Evolutionary conservation across 2,888 invertebrate species (phyloP).

Genomic region (Aphrophora alni): DNA sequence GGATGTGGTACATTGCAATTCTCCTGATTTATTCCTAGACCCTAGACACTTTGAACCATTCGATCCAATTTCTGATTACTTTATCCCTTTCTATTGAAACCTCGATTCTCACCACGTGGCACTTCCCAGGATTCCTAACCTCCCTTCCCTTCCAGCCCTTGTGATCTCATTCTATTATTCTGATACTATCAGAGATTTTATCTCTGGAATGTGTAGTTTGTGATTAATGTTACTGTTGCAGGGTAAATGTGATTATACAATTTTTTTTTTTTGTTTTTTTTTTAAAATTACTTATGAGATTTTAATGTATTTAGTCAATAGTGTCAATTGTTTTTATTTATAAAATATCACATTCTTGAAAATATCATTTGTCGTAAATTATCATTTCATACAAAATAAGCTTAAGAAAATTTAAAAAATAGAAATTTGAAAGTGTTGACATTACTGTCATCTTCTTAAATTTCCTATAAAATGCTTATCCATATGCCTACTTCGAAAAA

Average conservation of each 20-base stretch:
- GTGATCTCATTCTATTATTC: neutral
- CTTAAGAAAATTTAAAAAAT: too few relatives aligned
- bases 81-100: neutral
- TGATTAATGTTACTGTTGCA: neutral
- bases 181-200: neutral
- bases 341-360: too few relatives aligned
- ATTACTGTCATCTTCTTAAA: too few relatives aligned
- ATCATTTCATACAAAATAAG: too few relatives aligned
- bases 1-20: neutral
- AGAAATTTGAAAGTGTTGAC: too few relatives aligned
- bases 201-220: neutral
- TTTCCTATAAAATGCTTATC: too few relatives aligned
- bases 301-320: too few relatives aligned
- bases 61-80: conserved; percentile 14
- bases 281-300: too few relatives aligned
- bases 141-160: neutral
- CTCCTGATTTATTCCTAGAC: conserved; percentile 22
- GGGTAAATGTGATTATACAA: neutral
- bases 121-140: neutral
- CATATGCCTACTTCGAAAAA: too few relatives aligned
- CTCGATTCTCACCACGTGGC: neutral
- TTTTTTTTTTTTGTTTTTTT: too few relatives aligned
- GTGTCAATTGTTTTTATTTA: too few relatives aligned
- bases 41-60: conserved; percentile 24
- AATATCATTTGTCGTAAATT: too few relatives aligned